Evolutionary conservation across 1,140 invertebrate species (phyloP).

Genomic region (Drosophila saltans): DNA sequence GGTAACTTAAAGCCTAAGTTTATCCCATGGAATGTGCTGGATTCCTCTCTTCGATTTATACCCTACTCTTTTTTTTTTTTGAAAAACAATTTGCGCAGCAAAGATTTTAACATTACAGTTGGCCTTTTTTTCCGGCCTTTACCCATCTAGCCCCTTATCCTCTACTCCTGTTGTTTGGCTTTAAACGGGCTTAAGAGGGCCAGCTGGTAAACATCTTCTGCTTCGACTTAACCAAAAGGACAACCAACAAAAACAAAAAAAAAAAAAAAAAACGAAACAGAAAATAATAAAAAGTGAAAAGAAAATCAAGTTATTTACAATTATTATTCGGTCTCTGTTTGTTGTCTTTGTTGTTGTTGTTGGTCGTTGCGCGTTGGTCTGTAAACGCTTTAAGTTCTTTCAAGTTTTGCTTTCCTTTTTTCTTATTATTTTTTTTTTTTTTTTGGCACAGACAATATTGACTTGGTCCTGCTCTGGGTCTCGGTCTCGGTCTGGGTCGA

Average conservation of each 20-base stretch:
- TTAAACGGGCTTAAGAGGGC: constrained; percentile 45
- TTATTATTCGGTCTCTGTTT: constrained; percentile 60
- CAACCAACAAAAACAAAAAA: constrained; percentile 17
- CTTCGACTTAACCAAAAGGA: constrained; percentile 21
- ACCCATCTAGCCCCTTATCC: constrained; percentile 16
- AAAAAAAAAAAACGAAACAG: background rate
- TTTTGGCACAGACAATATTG: constrained; percentile 51
- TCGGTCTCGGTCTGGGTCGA: constrained; percentile 32
- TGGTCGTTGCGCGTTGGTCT: constrained; percentile 59
- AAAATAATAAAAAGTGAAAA: background rate
- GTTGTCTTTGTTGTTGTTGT: constrained; percentile 27
- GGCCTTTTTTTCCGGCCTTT: constrained; percentile 35
- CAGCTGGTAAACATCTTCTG: constrained; percentile 47
- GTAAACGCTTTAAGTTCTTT: constrained; percentile 72
- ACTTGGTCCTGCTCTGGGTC: constrained; percentile 22
- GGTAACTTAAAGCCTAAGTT: background rate
- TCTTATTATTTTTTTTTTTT: constrained; percentile 3
- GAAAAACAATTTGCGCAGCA: constrained; percentile 62
- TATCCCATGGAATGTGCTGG: background rate
- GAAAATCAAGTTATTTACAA: constrained; percentile 75
- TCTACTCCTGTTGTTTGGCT: background rate
- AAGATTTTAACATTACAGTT: constrained; percentile 53
- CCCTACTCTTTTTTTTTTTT: constrained; percentile 15
- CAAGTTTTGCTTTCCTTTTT: constrained; percentile 40
- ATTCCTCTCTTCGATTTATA: constrained; percentile 15